Base-by-base conservation (phyloP, 2,888 invertebrate species). In the Synanthedon myopaeformis region DNA sequence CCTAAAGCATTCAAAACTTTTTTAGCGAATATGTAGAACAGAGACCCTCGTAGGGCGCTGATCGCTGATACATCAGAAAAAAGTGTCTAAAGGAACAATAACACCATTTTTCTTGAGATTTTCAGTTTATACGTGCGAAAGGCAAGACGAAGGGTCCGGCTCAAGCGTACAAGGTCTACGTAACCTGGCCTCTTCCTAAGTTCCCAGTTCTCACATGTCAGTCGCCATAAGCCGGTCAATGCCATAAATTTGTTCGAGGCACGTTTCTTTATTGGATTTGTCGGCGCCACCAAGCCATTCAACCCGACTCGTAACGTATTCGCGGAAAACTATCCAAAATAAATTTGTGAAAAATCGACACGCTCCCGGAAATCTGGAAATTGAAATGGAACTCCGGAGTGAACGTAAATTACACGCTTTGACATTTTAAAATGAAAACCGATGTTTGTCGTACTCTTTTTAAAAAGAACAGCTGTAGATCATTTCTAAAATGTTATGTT, bases 171-270 rank as follows among this genome's bases (percentile, higher is more conserved):
- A 61, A 61, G 80, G 55, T 76, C 82, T 70, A 11, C 23, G 23
- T 64, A 61, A 50, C 51, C 62, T 81, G 79, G 83, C 63, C 62
- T 63, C 62, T 64, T 67, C 35, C 62, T 58, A 61, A 63, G 63
- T 61, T 62, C 62, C 65, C 69, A 67, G 70, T 69, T 74, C 74
- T 77, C 74, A 68, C 78, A 78, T 78, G 82, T 82, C 82, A 81
- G 70, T 75, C 71, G 69, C 67, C 72, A 82, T 82, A 84, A 82
- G 80, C 78, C 79, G 82, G 81, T 81, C 82, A 83, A 82, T 83
- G 82, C 82, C 82, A 83, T 83, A 83, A 81, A 82, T 82, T 82
- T 82, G 73, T 80, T 72, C 66, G 71, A 76, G 74, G 75, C 77
- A 76, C 68, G 74, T 69, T 75, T 76, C 82, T 80, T 81, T 84